These are phyloP conservation scores for Spisula subtruncata DNA, from an alignment of 2,888 invertebrate species.

Conservation along the genomic window DNA sequence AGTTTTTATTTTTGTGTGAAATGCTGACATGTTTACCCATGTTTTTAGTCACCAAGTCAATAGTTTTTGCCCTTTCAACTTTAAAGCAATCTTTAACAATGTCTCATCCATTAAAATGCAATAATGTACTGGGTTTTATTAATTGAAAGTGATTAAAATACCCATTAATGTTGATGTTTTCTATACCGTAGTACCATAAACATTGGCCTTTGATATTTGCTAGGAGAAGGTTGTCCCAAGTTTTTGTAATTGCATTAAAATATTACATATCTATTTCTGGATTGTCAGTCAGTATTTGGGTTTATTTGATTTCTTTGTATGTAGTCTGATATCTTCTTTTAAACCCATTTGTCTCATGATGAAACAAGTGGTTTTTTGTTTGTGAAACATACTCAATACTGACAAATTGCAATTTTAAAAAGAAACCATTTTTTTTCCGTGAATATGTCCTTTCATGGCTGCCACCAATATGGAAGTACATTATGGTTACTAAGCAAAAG, in stretches of 20 bases:
- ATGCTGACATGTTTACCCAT: conserved; percentile 1
- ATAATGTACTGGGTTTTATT: conserved; percentile 51
- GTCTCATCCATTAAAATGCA: conserved; percentile 34
- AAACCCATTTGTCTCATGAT: no score
- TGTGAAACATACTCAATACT: no score
- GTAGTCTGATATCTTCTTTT: no score
- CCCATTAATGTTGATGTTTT: conserved; percentile 44
- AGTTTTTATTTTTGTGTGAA: background rate
- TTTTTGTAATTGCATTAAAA: background rate
- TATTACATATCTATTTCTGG: conserved; percentile 8
- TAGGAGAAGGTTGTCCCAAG: background rate
- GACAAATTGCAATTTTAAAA: no score
- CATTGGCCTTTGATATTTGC: conserved; percentile 26
- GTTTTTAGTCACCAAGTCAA: conserved; percentile 1
- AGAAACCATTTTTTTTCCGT: no score
- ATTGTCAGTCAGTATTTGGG: background rate
- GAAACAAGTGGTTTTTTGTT: no score
- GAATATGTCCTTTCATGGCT: no score
- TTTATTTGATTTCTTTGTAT: no score
- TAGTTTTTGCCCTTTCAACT: conserved; percentile 15
- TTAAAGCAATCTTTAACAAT: conserved; percentile 32
- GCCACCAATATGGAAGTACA: no score
- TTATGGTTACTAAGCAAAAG: no score
- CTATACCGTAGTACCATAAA: background rate
- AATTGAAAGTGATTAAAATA: conserved; percentile 59